Percentiles rank a stretch among this genome's conserved stretches.
phyloP scores from a whole-genome alignment of 2,113 vertebrate species.

The Irena cyanogastra region DNA sequence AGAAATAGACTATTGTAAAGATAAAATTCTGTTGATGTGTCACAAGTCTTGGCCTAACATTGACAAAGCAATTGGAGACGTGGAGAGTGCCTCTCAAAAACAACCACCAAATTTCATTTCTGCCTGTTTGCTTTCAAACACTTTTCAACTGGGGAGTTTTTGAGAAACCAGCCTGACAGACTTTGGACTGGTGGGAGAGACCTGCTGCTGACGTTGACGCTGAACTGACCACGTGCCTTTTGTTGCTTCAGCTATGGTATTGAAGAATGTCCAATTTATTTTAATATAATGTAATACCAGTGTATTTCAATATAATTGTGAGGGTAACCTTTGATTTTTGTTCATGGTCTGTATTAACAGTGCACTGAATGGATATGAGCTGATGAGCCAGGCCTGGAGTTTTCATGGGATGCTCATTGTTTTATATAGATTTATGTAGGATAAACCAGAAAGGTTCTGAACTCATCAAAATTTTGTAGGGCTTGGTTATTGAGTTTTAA shows the following conservation, averaged over 20 bases:
- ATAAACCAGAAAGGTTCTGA: background rate
- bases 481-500: background rate
- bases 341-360: background rate
- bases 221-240: background rate
- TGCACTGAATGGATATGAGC: background rate
- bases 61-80: background rate
- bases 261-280: background rate
- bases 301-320: background rate
- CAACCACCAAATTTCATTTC: background rate
- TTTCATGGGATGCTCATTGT: background rate
- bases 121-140: background rate
- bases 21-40: background rate
- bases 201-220: background rate
- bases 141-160: rapidly evolving
- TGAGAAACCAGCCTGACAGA: background rate
- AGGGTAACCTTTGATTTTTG: background rate
- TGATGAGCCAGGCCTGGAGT: background rate
- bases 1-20: background rate
- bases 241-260: background rate
- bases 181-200: background rate
- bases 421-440: background rate
- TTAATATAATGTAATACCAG: background rate
- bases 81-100: background rate
- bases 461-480: background rate
- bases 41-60: background rate